phyloP scores from a whole-genome alignment of 2,113 vertebrate species.

The Ptyas mucosa region DNA sequence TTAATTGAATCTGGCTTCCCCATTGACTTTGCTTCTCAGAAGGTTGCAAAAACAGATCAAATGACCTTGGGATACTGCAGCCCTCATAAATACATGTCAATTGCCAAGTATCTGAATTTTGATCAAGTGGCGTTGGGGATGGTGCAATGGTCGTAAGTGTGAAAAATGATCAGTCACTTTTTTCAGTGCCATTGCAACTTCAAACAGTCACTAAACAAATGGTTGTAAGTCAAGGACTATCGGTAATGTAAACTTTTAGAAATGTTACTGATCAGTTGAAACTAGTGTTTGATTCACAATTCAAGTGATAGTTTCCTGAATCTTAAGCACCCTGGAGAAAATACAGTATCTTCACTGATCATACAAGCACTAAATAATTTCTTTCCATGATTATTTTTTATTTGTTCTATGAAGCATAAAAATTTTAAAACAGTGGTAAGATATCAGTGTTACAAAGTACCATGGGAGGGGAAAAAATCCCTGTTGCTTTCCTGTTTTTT shows the following conservation, averaged over 20 bases:
- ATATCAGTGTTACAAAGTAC: not conserved
- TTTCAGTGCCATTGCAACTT: not conserved
- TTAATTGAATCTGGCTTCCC: not conserved
- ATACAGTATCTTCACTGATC: slow-evolving; percentile 22
- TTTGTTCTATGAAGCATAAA: slow-evolving; percentile 31
- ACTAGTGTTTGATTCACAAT: slow-evolving; percentile 34
- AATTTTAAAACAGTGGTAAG: slow-evolving; percentile 14
- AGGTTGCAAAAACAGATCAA: not conserved
- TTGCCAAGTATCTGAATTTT: not conserved
- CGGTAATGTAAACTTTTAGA: slow-evolving; percentile 8
- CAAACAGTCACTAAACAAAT: not conserved
- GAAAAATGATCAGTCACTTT: not conserved
- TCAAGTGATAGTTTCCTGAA: slow-evolving; percentile 25
- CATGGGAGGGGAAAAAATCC: not conserved
- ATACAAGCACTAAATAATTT: not conserved
- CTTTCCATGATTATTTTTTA: slow-evolving; percentile 14
- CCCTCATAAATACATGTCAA: not conserved
- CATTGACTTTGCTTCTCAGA: not conserved
- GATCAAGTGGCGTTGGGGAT: not conserved
- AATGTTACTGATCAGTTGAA: slow-evolving; percentile 36
- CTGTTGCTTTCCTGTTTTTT: slow-evolving; percentile 41
- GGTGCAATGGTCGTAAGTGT: not conserved
- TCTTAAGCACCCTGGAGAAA: slow-evolving; percentile 17
- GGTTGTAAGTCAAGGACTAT: not conserved
- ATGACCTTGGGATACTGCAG: not conserved